Conservation (phyloP, 2,797 vertebrate genomes). For the Vipera ursinii region DNA sequence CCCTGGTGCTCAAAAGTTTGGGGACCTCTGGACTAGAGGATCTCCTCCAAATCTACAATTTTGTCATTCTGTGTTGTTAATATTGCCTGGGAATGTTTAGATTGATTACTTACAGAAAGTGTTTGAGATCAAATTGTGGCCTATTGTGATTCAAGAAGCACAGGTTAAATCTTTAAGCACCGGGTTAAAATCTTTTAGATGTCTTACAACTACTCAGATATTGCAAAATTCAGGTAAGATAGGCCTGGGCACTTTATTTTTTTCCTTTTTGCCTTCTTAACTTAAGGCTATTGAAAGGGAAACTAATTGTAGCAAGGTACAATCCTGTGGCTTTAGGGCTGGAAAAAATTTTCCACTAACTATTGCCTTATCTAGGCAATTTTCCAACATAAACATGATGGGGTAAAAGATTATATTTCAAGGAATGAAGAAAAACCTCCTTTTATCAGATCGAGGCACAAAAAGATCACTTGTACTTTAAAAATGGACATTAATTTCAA, state of each 20-base stretch:
- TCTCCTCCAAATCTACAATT: background rate
- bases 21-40: background rate
- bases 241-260: background rate
- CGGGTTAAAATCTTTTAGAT: background rate
- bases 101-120: background rate
- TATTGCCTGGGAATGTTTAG: background rate
- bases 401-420: background rate
- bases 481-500: conserved; percentile 16
- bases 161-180: background rate
- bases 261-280: background rate
- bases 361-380: conserved; percentile 11
- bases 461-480: background rate
- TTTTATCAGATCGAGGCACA: background rate
- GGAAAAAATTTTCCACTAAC: conserved; percentile 7
- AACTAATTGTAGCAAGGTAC: background rate
- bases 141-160: too few relatives aligned
- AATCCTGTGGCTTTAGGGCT: conserved; percentile 20
- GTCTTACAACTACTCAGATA: background rate
- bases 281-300: background rate
- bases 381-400: background rate
- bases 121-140: background rate
- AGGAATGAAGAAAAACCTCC: conserved; percentile 28
- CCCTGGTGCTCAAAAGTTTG: too few relatives aligned
- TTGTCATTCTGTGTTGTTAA: background rate
- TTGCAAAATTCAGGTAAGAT: background rate